phyloP scores from a whole-genome alignment of 1,140 invertebrate genomes.

The Nixonia krombeini region DNA sequence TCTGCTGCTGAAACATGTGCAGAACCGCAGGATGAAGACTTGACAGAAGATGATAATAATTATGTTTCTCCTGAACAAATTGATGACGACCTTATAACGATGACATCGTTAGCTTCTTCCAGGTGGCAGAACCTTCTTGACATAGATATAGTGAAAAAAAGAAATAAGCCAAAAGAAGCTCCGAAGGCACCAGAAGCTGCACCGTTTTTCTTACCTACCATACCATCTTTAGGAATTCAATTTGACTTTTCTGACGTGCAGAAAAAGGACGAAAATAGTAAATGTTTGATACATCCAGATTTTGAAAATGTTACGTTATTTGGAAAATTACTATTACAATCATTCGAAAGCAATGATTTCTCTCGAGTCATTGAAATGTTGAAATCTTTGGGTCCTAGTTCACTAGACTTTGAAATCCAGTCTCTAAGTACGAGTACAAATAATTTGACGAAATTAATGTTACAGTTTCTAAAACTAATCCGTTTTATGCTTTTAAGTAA shows the following conservation, averaged over 20 bases:
- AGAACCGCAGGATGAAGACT: constrained; percentile 52
- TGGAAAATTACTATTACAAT: constrained; percentile 74
- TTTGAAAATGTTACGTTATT: constrained; percentile 79
- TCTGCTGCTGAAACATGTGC: constrained; percentile 55
- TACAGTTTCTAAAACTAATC: constrained; percentile 86
- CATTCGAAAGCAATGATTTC: constrained; percentile 70
- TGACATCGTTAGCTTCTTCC: constrained; percentile 88
- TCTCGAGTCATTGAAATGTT: constrained; percentile 78
- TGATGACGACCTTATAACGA: constrained; percentile 84
- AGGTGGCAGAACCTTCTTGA: constrained; percentile 95
- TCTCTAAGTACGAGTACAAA: constrained; percentile 81
- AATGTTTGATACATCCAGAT: constrained; percentile 72
- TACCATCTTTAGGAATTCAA: constrained; percentile 85
- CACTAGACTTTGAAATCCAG: constrained; percentile 92
- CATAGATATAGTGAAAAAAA: constrained; percentile 89
- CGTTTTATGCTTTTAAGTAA: constrained; percentile 81
- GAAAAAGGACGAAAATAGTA: constrained; percentile 63
- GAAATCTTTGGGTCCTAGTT: constrained; percentile 86
- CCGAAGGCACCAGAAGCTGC: constrained; percentile 86
- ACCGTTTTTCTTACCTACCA: constrained; percentile 95
- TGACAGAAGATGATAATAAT: constrained; percentile 73
- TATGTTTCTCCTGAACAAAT: constrained; percentile 89
- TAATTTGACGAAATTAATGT: constrained; percentile 79
- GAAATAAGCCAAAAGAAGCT: constrained; percentile 92
- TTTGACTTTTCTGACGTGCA: constrained; percentile 80